phyloP scores from a whole-genome alignment of 2,797 vertebrate species.

The Eutrigla gurnardus region DNA sequence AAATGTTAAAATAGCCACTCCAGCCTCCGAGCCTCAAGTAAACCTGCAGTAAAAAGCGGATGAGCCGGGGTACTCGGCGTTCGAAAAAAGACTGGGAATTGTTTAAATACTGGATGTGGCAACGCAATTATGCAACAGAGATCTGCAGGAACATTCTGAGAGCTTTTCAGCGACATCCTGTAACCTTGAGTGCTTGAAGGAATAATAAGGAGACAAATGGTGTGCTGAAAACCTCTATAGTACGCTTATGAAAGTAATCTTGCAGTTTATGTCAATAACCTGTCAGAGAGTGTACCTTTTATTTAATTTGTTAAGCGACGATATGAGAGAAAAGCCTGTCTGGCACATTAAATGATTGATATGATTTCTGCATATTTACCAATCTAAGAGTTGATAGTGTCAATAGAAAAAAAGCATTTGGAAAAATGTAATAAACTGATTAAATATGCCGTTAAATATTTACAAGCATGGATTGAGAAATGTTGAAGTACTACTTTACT shows the following conservation, averaged over 20 bases:
- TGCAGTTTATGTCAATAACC: background rate
- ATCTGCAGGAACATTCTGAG: constrained; percentile 14
- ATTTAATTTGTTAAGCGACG: background rate
- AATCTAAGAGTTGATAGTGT: background rate
- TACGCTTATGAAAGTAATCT: background rate
- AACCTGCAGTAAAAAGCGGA: constrained; percentile 34
- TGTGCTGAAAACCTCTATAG: background rate
- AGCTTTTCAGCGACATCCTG: constrained; percentile 31
- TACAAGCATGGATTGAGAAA: background rate
- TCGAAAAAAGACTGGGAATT: constrained; percentile 19
- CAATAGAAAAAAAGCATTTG: background rate
- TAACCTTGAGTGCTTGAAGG: constrained; percentile 9
- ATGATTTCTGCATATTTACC: background rate
- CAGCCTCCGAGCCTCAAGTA: constrained; percentile 42
- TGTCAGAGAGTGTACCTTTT: background rate
- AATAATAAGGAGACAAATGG: background rate
- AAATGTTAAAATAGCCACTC: constrained; percentile 48
- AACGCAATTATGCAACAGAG: constrained; percentile 14
- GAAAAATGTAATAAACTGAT: background rate
- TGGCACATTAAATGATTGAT: background rate
- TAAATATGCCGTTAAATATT: background rate
- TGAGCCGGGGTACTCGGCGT: constrained; percentile 18
- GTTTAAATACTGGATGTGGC: constrained; percentile 12
- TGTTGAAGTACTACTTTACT: too few relatives aligned
- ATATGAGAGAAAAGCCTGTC: background rate